Evolutionary conservation across 2,888 invertebrate genomes (phyloP).

Genomic region (Enchytraeus crypticus): DNA sequence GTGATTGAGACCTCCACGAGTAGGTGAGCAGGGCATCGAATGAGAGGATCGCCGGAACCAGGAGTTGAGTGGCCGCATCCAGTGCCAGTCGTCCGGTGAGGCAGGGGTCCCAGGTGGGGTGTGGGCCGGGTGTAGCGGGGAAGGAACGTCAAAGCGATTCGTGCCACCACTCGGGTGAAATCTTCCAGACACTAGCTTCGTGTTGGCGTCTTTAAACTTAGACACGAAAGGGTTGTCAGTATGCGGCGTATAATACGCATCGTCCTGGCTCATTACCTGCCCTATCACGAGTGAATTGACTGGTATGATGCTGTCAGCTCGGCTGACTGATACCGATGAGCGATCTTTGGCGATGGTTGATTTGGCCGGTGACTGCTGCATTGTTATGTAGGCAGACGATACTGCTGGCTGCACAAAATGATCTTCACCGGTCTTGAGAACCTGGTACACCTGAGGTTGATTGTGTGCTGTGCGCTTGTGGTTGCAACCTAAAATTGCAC

Average conservation of each 20-base stretch:
- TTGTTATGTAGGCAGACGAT: no score
- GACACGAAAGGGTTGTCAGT: slow-evolving; percentile 36
- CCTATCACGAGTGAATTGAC: slow-evolving; percentile 62
- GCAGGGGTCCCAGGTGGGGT: slow-evolving; percentile 43
- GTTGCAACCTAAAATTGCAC: no score
- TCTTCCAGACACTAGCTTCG: slow-evolving; percentile 33
- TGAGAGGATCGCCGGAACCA: slow-evolving; percentile 30
- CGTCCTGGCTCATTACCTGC: slow-evolving; percentile 65
- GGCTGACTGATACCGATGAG: no score
- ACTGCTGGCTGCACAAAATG: no score
- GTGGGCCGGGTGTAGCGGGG: slow-evolving; percentile 51
- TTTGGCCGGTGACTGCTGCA: no score
- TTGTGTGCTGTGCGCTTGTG: no score
- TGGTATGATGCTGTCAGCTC: slow-evolving; percentile 55
- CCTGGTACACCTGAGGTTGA: no score
- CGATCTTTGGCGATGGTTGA: no score
- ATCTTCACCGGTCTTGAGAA: no score
- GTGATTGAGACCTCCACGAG: neutral
- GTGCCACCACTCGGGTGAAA: slow-evolving; percentile 19
- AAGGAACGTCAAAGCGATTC: slow-evolving; percentile 60
- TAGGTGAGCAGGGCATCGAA: slow-evolving; percentile 42
- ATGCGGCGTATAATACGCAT: slow-evolving; percentile 46
- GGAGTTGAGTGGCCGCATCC: slow-evolving; percentile 4
- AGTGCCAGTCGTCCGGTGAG: slow-evolving; percentile 13
- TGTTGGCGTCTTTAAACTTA: slow-evolving; percentile 33